Evolutionary conservation across 2,797 vertebrate genomes (phyloP), one percentile per base, ranked within the genome.

Genomic region (Sylvilagus floridanus): DNA sequence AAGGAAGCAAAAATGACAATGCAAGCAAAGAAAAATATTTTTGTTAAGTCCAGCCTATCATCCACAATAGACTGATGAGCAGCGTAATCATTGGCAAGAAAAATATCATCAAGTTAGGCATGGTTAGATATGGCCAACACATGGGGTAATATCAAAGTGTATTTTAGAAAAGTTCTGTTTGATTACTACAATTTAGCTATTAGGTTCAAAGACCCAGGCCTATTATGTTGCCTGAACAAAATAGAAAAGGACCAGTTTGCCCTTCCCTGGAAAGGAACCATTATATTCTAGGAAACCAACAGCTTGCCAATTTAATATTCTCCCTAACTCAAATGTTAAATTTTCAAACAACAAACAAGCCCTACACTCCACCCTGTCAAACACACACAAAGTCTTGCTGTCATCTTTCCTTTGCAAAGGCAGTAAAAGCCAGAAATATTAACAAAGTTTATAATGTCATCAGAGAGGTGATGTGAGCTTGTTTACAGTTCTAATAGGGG

Each of bases 191-290:
- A 93, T 88, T 93, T 91, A 91, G 83, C 73, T 83, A 91, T 90
- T 93, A 86, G 79, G 54, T 90, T 94, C 66, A 95, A 93, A 96
- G 86, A 84, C 63, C 69, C 4, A 2, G 50, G 42, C 50, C 84
- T 95, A 93, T 95, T 92, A 92, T 42, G 54, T 90, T 82, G n/a
- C 62, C 96, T 60, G 69, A 86, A 96, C 79, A 93, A 96, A 97
- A 94, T 30, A 81, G 83, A 52, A 88, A 93, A 91, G 50, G 62
- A 37, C n/a, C 21, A 91, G 77, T 95, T 88, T 78, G 24, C 6
- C 19, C 30, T 87, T 94, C 73, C 84, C 54, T 37, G 62, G 72
- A 82, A 90, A 94, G 52, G 87, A 89, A 71, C 7, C 37, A 57
- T 77, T 13, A 47, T 95, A 77, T 93, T 97, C 87, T 75, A 94